Evolutionary conservation across 2,888 invertebrate species (phyloP).

Genomic region (Megalurothrips usitatus): DNA sequence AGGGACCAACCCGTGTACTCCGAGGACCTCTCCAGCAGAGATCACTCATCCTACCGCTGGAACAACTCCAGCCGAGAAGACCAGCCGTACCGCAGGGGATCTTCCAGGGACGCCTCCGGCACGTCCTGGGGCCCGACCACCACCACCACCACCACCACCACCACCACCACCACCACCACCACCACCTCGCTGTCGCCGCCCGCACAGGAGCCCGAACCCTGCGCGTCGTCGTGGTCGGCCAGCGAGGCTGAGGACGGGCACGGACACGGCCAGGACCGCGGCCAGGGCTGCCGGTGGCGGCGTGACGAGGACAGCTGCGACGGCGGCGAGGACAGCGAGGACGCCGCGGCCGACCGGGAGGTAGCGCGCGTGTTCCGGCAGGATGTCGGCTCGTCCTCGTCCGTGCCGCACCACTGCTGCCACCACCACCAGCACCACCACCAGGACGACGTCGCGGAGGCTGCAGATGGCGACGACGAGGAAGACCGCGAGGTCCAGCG

Average conservation of each 20-base stretch:
- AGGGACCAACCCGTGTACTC: background rate
- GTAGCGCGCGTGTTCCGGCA: background rate
- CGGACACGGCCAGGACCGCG: too few species aligned
- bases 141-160: background rate
- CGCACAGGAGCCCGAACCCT: too few species aligned
- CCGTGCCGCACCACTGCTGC: background rate
- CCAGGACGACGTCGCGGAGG: too few species aligned
- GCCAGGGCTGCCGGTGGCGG: background rate
- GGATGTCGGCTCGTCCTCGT: background rate
- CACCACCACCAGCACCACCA: background rate
- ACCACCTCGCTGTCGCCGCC: too few species aligned
- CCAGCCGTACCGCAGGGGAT: background rate
- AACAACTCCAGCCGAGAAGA: background rate
- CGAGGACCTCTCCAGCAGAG: background rate
- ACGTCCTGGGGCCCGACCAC: background rate
- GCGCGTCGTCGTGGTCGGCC: background rate
- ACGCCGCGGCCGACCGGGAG: constrained; percentile 2
- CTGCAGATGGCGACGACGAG: background rate
- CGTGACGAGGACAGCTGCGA: background rate
- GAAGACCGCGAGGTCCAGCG: background rate
- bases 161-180: background rate
- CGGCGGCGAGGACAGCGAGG: background rate
- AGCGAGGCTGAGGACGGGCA: background rate
- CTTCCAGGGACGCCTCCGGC: background rate
- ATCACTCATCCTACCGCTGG: background rate